A percentile compares a stretch with the other conserved stretches of the same genome.
Evolutionary conservation across 1,140 invertebrate species (phyloP).

Genomic region (Limonius californicus): DNA sequence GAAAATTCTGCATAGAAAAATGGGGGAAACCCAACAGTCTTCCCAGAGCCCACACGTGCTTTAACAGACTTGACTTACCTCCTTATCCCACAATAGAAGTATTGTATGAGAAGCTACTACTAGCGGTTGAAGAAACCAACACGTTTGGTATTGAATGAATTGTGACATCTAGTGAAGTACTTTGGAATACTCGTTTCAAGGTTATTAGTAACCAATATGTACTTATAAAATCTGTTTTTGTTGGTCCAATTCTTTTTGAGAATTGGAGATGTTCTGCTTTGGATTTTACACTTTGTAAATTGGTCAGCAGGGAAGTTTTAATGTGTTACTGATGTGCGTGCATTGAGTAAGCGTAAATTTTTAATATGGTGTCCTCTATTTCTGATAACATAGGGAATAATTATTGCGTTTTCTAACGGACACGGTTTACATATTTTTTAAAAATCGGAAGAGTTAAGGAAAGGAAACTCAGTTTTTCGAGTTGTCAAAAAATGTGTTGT

Average conservation of each 20-base stretch:
- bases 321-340: not conserved
- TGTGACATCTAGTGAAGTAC: not conserved
- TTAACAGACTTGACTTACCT: slow-evolving; percentile 94
- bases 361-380: not conserved
- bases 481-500: not conserved
- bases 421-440: too few species aligned
- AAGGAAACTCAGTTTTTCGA: not conserved
- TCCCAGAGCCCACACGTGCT: slow-evolving; percentile 95
- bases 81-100: slow-evolving; percentile 92
- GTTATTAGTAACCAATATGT: not conserved
- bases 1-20: slow-evolving; percentile 97
- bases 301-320: not conserved
- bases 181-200: too few species aligned
- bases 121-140: slow-evolving; percentile 96
- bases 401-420: too few species aligned
- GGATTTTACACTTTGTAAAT: not conserved
- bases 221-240: not conserved
- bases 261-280: too few species aligned
- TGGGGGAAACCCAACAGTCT: slow-evolving; percentile 94
- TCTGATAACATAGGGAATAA: not conserved
- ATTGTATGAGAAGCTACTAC: slow-evolving; percentile 88
- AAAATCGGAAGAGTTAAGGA: too few species aligned
- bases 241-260: too few species aligned
- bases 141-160: slow-evolving; percentile 94
- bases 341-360: not conserved